Base-by-base conservation (phyloP, 1,140 invertebrate species). In the Papilio glaucus region DNA sequence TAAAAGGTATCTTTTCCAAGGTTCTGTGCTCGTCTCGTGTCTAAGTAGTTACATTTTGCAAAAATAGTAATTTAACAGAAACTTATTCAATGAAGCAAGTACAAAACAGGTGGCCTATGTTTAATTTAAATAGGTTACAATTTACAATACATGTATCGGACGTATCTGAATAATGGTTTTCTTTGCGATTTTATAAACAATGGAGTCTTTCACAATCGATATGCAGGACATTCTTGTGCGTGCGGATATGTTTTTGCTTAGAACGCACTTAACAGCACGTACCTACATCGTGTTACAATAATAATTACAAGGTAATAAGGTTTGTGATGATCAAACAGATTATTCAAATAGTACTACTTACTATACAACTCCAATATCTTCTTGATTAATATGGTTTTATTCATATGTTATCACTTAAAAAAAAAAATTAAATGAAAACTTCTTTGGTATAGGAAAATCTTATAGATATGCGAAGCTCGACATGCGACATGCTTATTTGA, bases 251-350 rank as follows among this genome's bases (percentile, higher is more conserved):
- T 60, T 60, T 29, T 60, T 60, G 13, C 24, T 60, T 26, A 13
- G 26, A 26, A 12, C 21, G 9, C 24, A 60, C 21, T 60, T 60
- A 13, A 60, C 29, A 60, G 4, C 57, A 60, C 57, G 57, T 60
- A 60, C 10, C 13, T 15, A 24, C 15, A 60, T 4, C 12, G 10
- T 29, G 1, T 60, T 13, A 60, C 57, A n/a, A n/a, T 33, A 49
- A 21, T 21, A 49, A 0, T 3, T 3, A 1, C 13, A 41, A 4
- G 10, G 10, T 18, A 21, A 8, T 21, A 21, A 45, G n/a, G 15
- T 15, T n/a, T n/a, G n/a, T 45, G 41, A 45, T 45, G 41, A 45
- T 45, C n/a, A 45, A 15, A 15, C n/a, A 45, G n/a, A 45, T n/a
- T 42, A 13, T 41, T 41, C n/a, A 42, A 10, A 13, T 42, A n/a